Evolutionary conservation across 2,113 vertebrate genomes (phyloP), one percentile per base, ranked within the genome.

Genomic region (Pteronura brasiliensis): DNA sequence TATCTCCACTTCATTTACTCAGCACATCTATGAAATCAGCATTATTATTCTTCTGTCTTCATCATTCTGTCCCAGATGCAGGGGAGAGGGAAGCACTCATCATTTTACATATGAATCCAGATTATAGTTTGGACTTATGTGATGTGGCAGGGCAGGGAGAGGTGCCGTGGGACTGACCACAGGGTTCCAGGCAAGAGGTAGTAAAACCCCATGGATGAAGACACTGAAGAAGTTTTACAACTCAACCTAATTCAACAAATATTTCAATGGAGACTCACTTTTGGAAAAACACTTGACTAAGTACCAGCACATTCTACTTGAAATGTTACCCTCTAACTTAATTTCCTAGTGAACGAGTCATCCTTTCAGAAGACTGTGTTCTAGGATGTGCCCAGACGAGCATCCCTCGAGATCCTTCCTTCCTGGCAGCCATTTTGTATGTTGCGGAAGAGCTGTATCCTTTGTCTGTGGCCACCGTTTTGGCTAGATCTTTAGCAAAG

Each of bases 221-320:
- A 83, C 69, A 88, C 20, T 34, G n/a, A 72, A 86, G 86, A 86
- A 89, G 34, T n/a, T 80, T 95, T 29, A 52, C 82, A 77, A 88
- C 14, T 88, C 76, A 76, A 36, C 17, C 67, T 69, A 61, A 39
- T 61, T 94, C 55, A 79, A 72, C 21, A 95, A 92, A 39, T 44
- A 67, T 47, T 81, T 81, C 65, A n/a, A 25, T 91, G 67, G 71
- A 65, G 74, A 65, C 10, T 25, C n/a, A 65, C 39, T 57, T 20
- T 90, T 72, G 79, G 76, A 90, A 63, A 89, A 91, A 76, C 31
- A 84, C 42, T 65, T 76, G 72, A 61, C 63, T 34, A 42, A 59
- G 39, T 85, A 15, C 65, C 15, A n/a, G 13, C 7, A 18, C 42
- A 61, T 42, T 92, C 14, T 89, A 29, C 79, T 77, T 63, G 61